Evolutionary conservation across 1,140 invertebrate species (phyloP).

Genomic region (Uloborus diversus): DNA sequence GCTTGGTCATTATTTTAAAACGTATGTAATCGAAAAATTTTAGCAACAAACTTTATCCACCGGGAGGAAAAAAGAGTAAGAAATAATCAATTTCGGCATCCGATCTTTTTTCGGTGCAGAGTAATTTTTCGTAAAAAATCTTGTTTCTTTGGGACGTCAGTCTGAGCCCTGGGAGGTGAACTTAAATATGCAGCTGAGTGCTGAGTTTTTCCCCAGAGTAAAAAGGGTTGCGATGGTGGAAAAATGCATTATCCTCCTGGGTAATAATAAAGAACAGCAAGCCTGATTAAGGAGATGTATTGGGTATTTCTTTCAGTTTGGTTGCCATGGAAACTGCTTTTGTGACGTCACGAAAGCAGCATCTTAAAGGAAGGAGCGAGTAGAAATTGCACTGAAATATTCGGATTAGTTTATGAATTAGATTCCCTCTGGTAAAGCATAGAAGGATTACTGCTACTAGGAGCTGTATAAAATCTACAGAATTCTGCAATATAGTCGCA

Average conservation of each 20-base stretch:
- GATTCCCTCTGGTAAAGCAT: too few species aligned
- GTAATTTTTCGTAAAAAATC: not conserved
- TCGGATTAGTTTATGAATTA: too few species aligned
- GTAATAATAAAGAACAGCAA: conserved; percentile 18
- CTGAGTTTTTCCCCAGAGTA: conserved; percentile 22
- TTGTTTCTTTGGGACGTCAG: too few species aligned
- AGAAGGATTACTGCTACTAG: too few species aligned
- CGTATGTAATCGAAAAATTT: too few species aligned
- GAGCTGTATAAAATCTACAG: too few species aligned
- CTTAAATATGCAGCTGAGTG: conserved; percentile 24
- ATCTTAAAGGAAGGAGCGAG: conserved; percentile 1
- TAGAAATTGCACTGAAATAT: conserved; percentile 24
- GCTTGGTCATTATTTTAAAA: too few species aligned
- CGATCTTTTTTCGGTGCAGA: too few species aligned
- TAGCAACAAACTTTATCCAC: not conserved
- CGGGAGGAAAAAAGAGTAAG: not conserved
- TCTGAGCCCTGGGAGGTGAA: too few species aligned
- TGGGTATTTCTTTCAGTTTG: conserved; percentile 14
- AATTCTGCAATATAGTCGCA: too few species aligned
- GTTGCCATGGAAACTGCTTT: conserved; percentile 36
- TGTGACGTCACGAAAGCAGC: conserved; percentile 13
- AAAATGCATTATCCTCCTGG: conserved; percentile 29
- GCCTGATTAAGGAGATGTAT: conserved; percentile 38
- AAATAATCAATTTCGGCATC: conserved; percentile 1
- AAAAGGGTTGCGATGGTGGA: conserved; percentile 27